Percentiles rank a stretch among this genome's conserved stretches.
Evolutionary conservation across 35 echinoderm and acorn worm genomes (phyloP).

Genomic region (Ophioderma brevispina): DNA sequence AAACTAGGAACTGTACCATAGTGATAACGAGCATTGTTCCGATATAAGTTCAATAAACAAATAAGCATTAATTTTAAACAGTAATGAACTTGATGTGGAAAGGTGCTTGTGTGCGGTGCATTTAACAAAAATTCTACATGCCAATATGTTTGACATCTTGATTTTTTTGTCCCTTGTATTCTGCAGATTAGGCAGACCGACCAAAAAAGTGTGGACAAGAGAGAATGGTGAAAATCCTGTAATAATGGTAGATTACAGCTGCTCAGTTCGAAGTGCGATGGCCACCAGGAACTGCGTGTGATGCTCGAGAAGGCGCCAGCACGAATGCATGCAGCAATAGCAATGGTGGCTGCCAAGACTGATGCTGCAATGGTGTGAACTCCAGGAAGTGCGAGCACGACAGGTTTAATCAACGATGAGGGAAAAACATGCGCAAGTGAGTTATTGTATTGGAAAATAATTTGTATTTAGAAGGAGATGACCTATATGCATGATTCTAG

Average conservation of each 20-base stretch:
- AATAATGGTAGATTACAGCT: not conserved
- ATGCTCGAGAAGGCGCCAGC: not conserved
- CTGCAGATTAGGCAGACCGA: no score
- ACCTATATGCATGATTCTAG: no score
- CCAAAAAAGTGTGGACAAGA: slow-evolving; percentile 50
- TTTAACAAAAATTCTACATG: no score
- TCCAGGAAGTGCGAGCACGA: slow-evolving; percentile 47
- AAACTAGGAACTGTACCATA: no score
- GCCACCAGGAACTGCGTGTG: slow-evolving; percentile 12
- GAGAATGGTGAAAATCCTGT: slow-evolving; percentile 38
- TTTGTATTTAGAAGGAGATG: no score
- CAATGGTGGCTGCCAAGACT: slow-evolving; percentile 74
- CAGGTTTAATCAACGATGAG: slow-evolving; percentile 65
- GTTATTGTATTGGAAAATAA: not conserved
- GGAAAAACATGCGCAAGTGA: slow-evolving; percentile 64
- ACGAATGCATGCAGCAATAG: slow-evolving; percentile 48
- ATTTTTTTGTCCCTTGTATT: not conserved
- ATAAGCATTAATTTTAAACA: no score
- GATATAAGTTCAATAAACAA: no score
- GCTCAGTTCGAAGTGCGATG: not conserved
- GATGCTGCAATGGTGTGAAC: slow-evolving; percentile 47
- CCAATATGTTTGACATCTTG: no score
- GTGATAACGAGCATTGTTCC: no score
- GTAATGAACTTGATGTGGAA: no score
- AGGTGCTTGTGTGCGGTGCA: no score